These are phyloP conservation scores for Penaeus monodon DNA, from an alignment of 2,888 invertebrate species.

Conservation along the genomic window DNA sequence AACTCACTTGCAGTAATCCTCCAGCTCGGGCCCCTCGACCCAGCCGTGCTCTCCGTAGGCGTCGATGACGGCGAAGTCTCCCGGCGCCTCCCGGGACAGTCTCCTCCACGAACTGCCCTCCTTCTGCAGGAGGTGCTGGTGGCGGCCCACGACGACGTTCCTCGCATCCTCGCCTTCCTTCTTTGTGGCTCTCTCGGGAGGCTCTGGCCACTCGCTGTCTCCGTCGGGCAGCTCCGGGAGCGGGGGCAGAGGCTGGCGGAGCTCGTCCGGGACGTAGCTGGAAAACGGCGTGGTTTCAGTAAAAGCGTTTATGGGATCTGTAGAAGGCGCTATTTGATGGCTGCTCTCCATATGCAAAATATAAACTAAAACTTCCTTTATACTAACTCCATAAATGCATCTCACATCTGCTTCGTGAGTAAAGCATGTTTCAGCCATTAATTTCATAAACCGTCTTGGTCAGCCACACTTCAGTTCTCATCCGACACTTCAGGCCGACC, in stretches of 20 bases:
- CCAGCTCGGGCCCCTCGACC: conserved; percentile 64
- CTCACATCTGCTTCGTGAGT: too few relatives aligned
- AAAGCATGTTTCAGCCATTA: too few relatives aligned
- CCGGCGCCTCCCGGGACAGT: conserved; percentile 24
- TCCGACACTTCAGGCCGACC: too few relatives aligned
- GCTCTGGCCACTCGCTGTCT: not conserved
- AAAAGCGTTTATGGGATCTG: not conserved
- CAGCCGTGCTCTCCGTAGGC: conserved; percentile 48
- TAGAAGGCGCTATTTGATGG: not conserved
- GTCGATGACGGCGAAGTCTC: conserved; percentile 37
- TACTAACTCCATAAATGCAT: too few relatives aligned
- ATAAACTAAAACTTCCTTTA: too few relatives aligned
- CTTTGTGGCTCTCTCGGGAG: not conserved
- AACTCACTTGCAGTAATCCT: conserved; percentile 61
- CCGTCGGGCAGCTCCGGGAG: not conserved
- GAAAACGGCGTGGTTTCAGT: not conserved
- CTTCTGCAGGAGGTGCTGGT: conserved; percentile 10
- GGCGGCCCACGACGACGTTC: conserved; percentile 1
- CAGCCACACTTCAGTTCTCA: too few relatives aligned
- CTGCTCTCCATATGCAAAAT: too few relatives aligned
- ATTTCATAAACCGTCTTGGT: too few relatives aligned
- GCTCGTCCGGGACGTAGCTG: not conserved
- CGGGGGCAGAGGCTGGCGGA: conserved; percentile 3
- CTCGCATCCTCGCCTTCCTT: not conserved
- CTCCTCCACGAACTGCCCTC: conserved; percentile 23